phyloP scores from a whole-genome alignment of 2,888 invertebrate genomes.

The Lasioglossum vierecki region DNA sequence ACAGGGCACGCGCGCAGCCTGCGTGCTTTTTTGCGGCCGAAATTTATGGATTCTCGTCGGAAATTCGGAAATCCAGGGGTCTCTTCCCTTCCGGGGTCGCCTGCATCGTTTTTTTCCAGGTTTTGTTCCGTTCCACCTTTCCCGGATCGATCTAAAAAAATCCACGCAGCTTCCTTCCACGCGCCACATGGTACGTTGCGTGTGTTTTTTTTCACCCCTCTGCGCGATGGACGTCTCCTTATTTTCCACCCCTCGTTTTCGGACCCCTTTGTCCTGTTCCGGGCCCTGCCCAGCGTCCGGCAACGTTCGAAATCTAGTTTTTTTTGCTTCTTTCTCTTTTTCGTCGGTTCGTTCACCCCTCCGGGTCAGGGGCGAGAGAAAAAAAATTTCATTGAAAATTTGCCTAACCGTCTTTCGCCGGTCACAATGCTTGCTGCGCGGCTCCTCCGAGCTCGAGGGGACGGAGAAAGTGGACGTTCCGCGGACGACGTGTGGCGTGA shows the following conservation, averaged over 20 bases:
- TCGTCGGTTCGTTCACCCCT: conserved; percentile 44
- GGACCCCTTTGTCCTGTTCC: conserved; percentile 74
- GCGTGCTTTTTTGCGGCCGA: conserved; percentile 30
- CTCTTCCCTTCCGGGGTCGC: conserved; percentile 52
- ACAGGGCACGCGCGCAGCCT: conserved; percentile 37
- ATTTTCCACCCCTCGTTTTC: conserved; percentile 62
- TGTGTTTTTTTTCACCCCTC: conserved; percentile 69
- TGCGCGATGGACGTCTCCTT: conserved; percentile 29
- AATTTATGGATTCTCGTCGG: conserved; percentile 60
- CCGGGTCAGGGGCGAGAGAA: conserved; percentile 51
- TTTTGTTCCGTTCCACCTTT: conserved; percentile 40
- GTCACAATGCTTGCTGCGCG: conserved; percentile 57
- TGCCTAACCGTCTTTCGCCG: conserved; percentile 78
- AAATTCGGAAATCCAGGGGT: conserved; percentile 63
- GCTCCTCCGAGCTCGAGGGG: conserved; percentile 2
- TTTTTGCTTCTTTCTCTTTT: conserved; percentile 17
- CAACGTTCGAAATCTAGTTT: conserved; percentile 56
- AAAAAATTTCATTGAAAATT: conserved; percentile 81
- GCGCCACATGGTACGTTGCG: conserved; percentile 80
- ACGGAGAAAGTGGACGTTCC: conserved; percentile 48
- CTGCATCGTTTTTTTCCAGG: background rate
- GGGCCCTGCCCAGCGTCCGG: conserved; percentile 78
- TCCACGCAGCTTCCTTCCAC: conserved; percentile 73
- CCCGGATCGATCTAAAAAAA: conserved; percentile 50
- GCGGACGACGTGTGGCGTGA: conserved; percentile 8